phyloP scores from a whole-genome alignment of 2,888 invertebrate species.

The Oeneis ivallda region DNA sequence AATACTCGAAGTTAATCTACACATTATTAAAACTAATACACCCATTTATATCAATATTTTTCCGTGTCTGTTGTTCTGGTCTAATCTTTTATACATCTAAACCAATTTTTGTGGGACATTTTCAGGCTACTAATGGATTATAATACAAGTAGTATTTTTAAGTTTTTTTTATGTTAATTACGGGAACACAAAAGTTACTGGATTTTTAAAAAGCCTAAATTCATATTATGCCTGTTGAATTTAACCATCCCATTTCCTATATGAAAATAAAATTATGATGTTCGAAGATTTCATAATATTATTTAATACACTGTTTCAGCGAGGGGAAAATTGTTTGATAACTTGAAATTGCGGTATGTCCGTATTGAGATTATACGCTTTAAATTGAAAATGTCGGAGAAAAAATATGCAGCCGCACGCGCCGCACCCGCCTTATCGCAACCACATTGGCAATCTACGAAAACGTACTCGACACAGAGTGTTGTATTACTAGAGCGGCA shows the following conservation, averaged over 20 bases:
- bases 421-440: conserved; percentile 52
- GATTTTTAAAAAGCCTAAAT: no score
- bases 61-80: no score
- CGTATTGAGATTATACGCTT: conserved; percentile 30
- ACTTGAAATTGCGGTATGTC: conserved; percentile 41
- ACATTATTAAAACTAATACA: no score
- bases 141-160: no score
- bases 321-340: conserved; percentile 43
- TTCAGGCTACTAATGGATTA: no score
- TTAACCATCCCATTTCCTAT: not conserved
- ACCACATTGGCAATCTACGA: conserved; percentile 56
- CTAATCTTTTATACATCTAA: no score
- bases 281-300: conserved; percentile 25
- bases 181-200: not conserved
- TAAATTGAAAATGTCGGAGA: conserved; percentile 58
- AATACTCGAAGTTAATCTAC: no score
- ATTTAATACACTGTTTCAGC: conserved; percentile 23
- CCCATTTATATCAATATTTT: no score
- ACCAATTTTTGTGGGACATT: no score
- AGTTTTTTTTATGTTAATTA: no score
- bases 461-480: conserved; percentile 46
- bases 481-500: conserved; percentile 42
- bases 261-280: not conserved
- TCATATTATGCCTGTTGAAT: no score
- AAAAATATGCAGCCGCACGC: conserved; percentile 67